Percentiles rank a stretch among this genome's conserved stretches.
phyloP scores from a whole-genome alignment of 2,797 vertebrate genomes.

The Scolopax bukidnonensis region DNA sequence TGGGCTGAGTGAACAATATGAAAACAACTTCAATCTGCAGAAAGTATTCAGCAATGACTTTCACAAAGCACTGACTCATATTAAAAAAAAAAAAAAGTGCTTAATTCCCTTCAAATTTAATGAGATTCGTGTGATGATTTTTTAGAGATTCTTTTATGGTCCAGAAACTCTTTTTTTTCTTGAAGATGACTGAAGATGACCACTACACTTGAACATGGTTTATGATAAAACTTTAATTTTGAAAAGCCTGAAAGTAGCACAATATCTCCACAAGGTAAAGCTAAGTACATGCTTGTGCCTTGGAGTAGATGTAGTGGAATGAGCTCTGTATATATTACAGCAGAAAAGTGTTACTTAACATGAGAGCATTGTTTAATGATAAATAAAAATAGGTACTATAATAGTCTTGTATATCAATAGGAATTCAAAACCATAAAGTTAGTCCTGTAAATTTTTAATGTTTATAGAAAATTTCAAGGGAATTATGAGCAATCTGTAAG shows the following conservation, averaged over 20 bases:
- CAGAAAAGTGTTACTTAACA: neutral
- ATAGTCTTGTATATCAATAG: slow-evolving; percentile 15
- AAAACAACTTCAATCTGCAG: neutral
- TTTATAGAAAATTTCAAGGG: neutral
- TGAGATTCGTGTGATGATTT: neutral
- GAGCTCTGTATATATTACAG: neutral
- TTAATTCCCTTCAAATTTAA: slow-evolving; percentile 19
- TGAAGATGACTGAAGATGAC: neutral
- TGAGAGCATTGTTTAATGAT: neutral
- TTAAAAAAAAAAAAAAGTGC: neutral
- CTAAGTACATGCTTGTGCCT: neutral
- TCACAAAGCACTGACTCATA: slow-evolving; percentile 32
- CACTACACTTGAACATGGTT: neutral
- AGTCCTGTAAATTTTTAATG: slow-evolving; percentile 24
- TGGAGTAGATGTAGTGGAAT: neutral
- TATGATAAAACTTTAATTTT: neutral
- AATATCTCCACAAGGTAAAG: neutral
- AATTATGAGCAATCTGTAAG: slow-evolving; percentile 12
- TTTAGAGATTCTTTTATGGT: neutral
- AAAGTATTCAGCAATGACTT: slow-evolving; percentile 12
- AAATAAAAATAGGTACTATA: neutral
- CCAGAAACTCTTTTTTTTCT: neutral
- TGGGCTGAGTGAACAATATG: neutral
- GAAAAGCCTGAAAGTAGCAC: neutral
- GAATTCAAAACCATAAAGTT: neutral